Percentiles rank a stretch among this genome's conserved stretches.
Conservation (phyloP, 2,113 vertebrate species). For the Rissa tridactyla region DNA sequence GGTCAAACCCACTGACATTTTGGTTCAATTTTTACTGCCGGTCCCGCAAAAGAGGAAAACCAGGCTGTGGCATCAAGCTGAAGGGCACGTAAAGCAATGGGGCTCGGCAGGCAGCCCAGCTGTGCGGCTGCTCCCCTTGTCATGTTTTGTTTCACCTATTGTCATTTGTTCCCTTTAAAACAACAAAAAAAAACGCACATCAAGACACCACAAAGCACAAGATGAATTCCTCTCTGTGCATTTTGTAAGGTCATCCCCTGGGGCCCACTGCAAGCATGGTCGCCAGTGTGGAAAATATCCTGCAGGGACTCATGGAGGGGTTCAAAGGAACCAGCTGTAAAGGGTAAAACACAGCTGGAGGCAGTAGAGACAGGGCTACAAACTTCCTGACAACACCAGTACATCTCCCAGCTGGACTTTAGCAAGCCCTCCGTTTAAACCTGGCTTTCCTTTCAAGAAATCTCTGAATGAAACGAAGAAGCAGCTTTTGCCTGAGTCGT, state of each 20-base stretch:
- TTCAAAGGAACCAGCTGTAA: neutral
- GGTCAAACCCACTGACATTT: neutral
- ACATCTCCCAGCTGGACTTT: neutral
- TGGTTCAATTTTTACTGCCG: neutral
- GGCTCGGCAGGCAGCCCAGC: neutral
- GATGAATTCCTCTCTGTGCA: neutral
- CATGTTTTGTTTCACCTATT: neutral
- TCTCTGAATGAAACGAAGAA: neutral
- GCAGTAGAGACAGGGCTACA: neutral
- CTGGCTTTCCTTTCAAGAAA: neutral
- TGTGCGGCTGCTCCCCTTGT: accelerated
- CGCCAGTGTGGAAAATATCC: accelerated
- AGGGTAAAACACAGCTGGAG: neutral
- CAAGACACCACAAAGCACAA: neutral
- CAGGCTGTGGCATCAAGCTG: accelerated
- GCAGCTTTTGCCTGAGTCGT: neutral
- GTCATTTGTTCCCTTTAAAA: neutral
- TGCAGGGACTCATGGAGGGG: neutral
- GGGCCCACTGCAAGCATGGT: neutral
- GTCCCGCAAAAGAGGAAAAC: neutral
- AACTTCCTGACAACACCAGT: neutral
- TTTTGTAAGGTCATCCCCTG: neutral
- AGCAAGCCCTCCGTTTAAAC: neutral
- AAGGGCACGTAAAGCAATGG: neutral
- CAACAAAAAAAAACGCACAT: neutral